Base-by-base conservation (phyloP, 2,888 invertebrate species). In the Thecocarcelia acutangulata region DNA sequence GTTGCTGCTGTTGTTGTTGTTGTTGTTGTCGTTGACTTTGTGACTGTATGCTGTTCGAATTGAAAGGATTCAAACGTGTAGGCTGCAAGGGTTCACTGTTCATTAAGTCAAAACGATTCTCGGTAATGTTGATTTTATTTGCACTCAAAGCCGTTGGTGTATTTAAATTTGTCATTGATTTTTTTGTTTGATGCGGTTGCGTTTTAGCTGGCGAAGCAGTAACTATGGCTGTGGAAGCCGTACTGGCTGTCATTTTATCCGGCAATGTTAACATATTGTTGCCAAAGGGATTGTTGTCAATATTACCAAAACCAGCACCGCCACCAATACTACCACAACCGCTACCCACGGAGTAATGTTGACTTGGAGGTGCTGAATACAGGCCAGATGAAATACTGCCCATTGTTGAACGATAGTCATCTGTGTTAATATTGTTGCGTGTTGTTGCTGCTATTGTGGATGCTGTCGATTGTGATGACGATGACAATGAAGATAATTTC, bases 351-450 rank as follows among this genome's bases (percentile, higher is more conserved):
- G 83, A 84, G 77, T 91, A 91, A 86, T 91, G 90, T 40, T 89
- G 89, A 84, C 91, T 91, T 0, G 90, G 89, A 61, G 91, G 90
- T 6, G 91, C 91, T n/a, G 91, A 91, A 68, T 91, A 91, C 86
- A 91, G 87, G 72, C 91, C 90, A 21, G 87, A 82, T 74, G 81
- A 74, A 54, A 82, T 77, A 64, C 81, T 82, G 58, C 77, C 69
- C 81, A 78, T 82, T 50, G 77, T 86, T 44, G 90, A 86, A 69
- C 88, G 88, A 83, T 89, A 89, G 85, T 90, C 90, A 82, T 86
- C 80, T 75, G 78, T 83, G 83, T 54, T 84, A 66, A 46, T 61
- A 63, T 48, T 77, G 84, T 75, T 85, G 66, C 64, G 66, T 80
- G 63, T 54, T 37, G 37, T 48, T 40, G 59, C 42, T 48, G 76